phyloP scores from a whole-genome alignment of 2,888 invertebrate species.

The Perizoma affinitatum region DNA sequence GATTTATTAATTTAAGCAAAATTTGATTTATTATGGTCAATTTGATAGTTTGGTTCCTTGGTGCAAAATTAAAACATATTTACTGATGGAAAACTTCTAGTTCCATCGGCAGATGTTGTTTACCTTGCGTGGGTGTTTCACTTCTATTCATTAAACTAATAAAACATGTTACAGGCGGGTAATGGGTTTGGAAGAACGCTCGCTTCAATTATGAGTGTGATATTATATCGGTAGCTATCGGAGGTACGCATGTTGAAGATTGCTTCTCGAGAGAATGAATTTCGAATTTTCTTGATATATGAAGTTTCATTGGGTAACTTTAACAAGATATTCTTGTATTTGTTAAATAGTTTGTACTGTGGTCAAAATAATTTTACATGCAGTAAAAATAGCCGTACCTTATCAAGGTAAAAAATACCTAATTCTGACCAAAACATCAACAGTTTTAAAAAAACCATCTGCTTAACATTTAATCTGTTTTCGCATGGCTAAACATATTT shows the following conservation, averaged over 20 bases:
- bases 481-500: slow-evolving; percentile 63
- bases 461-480: slow-evolving; percentile 62
- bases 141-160: slow-evolving; percentile 2
- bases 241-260: slow-evolving; percentile 44
- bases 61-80: no score
- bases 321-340: slow-evolving; percentile 12
- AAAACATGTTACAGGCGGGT: slow-evolving; percentile 44
- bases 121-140: slow-evolving; percentile 1
- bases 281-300: slow-evolving; percentile 26
- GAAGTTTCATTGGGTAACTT: slow-evolving; percentile 22
- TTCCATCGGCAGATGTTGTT: no score
- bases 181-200: slow-evolving; percentile 80
- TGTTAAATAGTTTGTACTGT: no score
- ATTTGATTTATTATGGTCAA: no score
- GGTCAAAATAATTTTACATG: no score
- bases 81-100: no score
- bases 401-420: no score
- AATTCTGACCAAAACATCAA: slow-evolving; percentile 9
- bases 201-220: slow-evolving; percentile 78
- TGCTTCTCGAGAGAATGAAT: slow-evolving; percentile 32
- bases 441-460: slow-evolving; percentile 26
- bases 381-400: no score
- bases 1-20: no score
- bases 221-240: slow-evolving; percentile 73
- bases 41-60: no score